phyloP scores from a whole-genome alignment of 2,888 invertebrate genomes.

The Omphaloscelis lunosa region DNA sequence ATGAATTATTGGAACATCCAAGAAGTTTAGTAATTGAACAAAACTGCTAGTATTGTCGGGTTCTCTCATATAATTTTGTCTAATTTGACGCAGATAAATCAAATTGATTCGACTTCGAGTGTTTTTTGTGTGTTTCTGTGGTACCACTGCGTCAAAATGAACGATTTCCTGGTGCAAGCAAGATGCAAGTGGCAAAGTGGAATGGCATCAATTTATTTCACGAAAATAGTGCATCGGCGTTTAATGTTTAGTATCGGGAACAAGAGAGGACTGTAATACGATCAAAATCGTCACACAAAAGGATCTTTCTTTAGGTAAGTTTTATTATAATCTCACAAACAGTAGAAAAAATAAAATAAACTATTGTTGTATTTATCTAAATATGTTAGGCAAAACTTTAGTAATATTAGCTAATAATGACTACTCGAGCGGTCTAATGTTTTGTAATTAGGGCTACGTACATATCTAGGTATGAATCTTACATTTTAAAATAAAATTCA shows the following conservation, averaged over 20 bases:
- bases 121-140: neutral
- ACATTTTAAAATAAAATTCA: neutral
- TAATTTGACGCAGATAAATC: too few relatives aligned
- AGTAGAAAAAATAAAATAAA: neutral
- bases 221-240: neutral
- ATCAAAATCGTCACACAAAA: neutral
- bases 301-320: constrained; percentile 41
- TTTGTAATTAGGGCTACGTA: neutral
- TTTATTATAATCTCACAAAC: neutral
- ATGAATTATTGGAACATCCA: neutral
- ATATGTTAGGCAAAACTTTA: neutral
- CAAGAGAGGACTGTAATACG: neutral
- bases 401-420: neutral
- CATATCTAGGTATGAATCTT: neutral
- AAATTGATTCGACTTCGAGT: constrained; percentile 7
- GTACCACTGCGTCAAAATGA: constrained; percentile 39
- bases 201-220: neutral
- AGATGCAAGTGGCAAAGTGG: constrained; percentile 12
- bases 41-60: neutral
- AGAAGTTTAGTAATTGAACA: neutral
- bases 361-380: neutral
- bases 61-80: neutral
- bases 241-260: neutral
- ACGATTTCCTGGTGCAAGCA: neutral
- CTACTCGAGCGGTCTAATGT: neutral